A percentile compares a stretch with the other conserved stretches of the same genome.
Conservation (phyloP, 2,113 vertebrate species). For the Rhodinocichla rosea region DNA sequence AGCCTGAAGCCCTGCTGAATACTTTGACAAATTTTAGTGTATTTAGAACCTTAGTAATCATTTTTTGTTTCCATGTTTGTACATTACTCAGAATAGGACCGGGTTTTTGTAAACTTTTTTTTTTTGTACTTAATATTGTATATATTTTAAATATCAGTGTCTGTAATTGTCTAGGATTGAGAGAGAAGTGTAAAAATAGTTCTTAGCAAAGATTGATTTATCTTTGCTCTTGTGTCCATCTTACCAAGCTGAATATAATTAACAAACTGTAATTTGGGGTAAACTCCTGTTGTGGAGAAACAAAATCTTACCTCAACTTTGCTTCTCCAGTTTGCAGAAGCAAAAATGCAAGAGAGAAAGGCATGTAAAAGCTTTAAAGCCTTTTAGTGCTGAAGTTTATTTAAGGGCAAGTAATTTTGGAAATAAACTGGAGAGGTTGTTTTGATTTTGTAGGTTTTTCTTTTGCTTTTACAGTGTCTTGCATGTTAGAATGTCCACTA, state of each 20-base stretch:
- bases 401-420: not conserved
- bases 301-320: not conserved
- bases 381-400: not conserved
- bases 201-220: not conserved
- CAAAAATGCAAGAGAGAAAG: not conserved
- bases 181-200: not conserved
- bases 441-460: not conserved
- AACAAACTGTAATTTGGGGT: not conserved
- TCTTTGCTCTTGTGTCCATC: not conserved
- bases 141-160: not conserved
- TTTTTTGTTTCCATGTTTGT: not conserved
- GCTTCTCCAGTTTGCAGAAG: not conserved
- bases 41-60: not conserved
- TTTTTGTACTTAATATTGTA: not conserved
- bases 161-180: not conserved
- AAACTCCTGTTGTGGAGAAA: not conserved
- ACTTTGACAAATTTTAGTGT: not conserved
- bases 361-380: not conserved
- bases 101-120: accelerated
- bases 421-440: not conserved
- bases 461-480: not conserved
- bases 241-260: not conserved
- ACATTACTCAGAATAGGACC: accelerated
- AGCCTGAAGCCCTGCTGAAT: not conserved
- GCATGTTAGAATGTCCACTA: not conserved